These are phyloP conservation scores for Caenorhabditis becei DNA, from an alignment of 2,888 invertebrate genomes.

Conservation along the genomic window DNA sequence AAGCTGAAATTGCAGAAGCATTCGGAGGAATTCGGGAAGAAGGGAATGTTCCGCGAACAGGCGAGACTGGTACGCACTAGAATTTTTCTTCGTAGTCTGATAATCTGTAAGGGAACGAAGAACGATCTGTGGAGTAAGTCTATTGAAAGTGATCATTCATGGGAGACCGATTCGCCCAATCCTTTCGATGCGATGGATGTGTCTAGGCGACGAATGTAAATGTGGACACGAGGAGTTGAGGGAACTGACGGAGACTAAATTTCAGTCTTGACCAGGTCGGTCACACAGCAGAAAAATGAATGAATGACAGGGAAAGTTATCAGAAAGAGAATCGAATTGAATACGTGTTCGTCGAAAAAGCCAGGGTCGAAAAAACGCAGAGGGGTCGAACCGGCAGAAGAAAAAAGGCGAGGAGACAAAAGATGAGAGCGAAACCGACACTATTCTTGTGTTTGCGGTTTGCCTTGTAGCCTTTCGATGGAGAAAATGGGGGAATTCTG, in stretches of 20 bases:
- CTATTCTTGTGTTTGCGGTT: slow-evolving; percentile 50
- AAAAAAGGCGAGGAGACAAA: slow-evolving; percentile 39
- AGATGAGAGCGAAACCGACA: slow-evolving; percentile 57
- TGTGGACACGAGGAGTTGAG: slow-evolving; percentile 1
- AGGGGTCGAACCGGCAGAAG: slow-evolving; percentile 39
- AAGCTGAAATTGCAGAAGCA: slow-evolving; percentile 8
- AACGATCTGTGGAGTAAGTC: slow-evolving; percentile 8
- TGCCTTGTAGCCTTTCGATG: slow-evolving; percentile 52
- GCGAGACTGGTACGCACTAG: too few species aligned
- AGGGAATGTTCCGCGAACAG: slow-evolving; percentile 1
- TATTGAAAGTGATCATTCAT: slow-evolving; percentile 27
- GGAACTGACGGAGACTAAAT: not conserved
- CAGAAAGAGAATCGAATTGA: slow-evolving; percentile 20
- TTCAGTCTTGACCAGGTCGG: not conserved
- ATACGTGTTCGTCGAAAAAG: slow-evolving; percentile 40
- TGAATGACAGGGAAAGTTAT: slow-evolving; percentile 7
- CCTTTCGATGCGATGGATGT: slow-evolving; percentile 9
- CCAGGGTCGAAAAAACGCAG: not conserved
- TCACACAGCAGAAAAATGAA: slow-evolving; percentile 1
- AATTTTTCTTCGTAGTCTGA: slow-evolving; percentile 16
- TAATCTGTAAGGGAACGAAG: slow-evolving; percentile 10
- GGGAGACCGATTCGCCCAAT: slow-evolving; percentile 46
- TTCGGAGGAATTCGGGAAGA: slow-evolving; percentile 14
- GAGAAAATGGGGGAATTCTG: slow-evolving; percentile 29
- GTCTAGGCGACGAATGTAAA: slow-evolving; percentile 35